Evolutionary conservation across 2,797 vertebrate genomes (phyloP).

Genomic region (Pseudochirops cupreus): DNA sequence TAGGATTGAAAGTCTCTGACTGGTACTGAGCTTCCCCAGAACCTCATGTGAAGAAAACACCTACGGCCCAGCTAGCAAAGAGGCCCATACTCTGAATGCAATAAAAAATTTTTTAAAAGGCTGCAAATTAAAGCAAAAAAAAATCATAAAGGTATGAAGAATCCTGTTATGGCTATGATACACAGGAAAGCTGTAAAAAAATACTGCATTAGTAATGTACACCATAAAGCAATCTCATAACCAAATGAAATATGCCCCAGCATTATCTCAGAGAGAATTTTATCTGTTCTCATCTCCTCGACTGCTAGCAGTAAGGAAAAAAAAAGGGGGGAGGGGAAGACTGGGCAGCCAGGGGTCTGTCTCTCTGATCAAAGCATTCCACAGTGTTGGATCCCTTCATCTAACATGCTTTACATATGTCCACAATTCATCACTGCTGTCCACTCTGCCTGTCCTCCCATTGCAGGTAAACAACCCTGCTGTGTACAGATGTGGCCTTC

Average conservation of each 20-base stretch:
- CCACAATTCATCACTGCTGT: slow-evolving; percentile 71
- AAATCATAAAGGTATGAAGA: slow-evolving; percentile 74
- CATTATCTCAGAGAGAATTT: slow-evolving; percentile 84
- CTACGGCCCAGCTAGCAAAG: not conserved
- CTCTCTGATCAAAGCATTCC: slow-evolving; percentile 64
- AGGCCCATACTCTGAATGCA: slow-evolving; percentile 4
- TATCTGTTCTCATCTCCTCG: slow-evolving; percentile 84
- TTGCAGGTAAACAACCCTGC: slow-evolving; percentile 61
- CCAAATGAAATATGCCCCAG: slow-evolving; percentile 85
- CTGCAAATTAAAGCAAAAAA: slow-evolving; percentile 76
- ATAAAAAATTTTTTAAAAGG: slow-evolving; percentile 42
- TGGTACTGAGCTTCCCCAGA: slow-evolving; percentile 23
- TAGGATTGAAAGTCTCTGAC: not conserved
- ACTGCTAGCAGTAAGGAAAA: slow-evolving; percentile 67
- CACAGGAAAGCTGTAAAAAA: slow-evolving; percentile 85
- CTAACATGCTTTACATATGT: slow-evolving; percentile 61
- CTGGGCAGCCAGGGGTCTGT: slow-evolving; percentile 12
- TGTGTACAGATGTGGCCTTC: slow-evolving; percentile 36
- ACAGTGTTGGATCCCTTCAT: slow-evolving; percentile 57
- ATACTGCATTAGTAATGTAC: slow-evolving; percentile 82
- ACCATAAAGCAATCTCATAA: slow-evolving; percentile 87
- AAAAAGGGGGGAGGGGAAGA: slow-evolving; percentile 32
- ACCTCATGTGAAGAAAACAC: not conserved
- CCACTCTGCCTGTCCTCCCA: slow-evolving; percentile 68
- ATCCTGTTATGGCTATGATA: slow-evolving; percentile 73